phyloP scores from a whole-genome alignment of 2,113 vertebrate genomes.

The Eclectus roratus region DNA sequence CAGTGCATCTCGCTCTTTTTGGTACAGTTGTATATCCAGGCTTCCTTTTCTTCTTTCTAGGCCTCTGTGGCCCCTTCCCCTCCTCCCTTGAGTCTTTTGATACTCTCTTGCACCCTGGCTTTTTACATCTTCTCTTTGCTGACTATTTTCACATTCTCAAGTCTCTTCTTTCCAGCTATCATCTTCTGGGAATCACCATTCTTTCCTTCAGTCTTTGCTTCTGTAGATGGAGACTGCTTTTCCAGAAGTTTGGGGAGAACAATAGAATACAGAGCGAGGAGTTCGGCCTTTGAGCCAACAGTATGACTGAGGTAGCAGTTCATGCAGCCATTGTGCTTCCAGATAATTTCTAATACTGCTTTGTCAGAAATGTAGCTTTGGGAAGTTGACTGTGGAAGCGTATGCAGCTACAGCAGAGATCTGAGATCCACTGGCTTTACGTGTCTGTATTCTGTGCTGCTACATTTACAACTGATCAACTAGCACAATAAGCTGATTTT shows the following conservation, averaged over 20 bases:
- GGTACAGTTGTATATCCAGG: neutral
- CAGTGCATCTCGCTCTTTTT: neutral
- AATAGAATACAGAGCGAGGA: neutral
- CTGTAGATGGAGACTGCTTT: neutral
- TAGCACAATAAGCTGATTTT: neutral
- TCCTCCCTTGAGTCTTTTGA: neutral
- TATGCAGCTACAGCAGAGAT: neutral
- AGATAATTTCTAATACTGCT: neutral
- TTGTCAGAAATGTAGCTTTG: neutral
- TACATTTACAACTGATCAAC: neutral
- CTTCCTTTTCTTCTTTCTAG: neutral
- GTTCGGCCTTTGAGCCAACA: neutral
- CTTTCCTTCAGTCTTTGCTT: neutral
- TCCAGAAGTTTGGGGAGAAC: neutral
- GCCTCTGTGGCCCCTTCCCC: neutral
- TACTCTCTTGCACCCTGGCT: neutral
- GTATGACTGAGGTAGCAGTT: neutral
- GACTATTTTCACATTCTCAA: neutral
- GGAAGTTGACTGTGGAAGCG: neutral
- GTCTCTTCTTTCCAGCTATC: neutral
- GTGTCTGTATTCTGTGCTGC: neutral
- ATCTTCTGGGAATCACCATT: neutral
- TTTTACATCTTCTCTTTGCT: neutral
- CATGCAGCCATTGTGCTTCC: rapidly evolving
- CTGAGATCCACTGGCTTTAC: neutral